A percentile compares a stretch with the other conserved stretches of the same genome.
Conservation (phyloP, 2,888 invertebrate genomes). For the Tenthredo amoena region DNA sequence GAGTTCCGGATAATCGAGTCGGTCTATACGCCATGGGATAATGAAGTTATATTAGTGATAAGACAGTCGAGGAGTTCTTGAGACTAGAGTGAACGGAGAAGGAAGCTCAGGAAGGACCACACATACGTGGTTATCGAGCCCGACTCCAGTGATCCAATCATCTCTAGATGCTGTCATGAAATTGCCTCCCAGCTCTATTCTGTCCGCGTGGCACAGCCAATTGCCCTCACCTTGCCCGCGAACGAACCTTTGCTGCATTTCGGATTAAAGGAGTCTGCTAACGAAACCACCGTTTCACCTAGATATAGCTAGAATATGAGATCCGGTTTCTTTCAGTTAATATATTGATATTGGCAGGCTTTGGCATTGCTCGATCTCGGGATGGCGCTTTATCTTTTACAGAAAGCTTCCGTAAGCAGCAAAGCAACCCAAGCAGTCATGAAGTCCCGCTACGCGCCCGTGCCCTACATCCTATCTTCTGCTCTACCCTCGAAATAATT, state of each 20-base stretch:
- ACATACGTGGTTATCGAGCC: constrained; percentile 69
- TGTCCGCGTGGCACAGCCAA: constrained; percentile 73
- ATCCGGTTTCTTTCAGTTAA: not conserved
- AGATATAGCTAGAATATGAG: not conserved
- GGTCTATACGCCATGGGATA: constrained; percentile 59
- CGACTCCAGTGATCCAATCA: constrained; percentile 74
- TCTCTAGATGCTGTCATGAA: constrained; percentile 75
- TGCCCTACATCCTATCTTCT: too few relatives aligned
- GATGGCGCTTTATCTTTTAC: not conserved
- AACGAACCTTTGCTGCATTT: constrained; percentile 72
- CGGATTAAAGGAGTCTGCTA: constrained; percentile 65
- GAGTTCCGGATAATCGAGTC: constrained; percentile 69
- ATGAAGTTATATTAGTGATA: constrained; percentile 71
- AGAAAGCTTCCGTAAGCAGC: not conserved
- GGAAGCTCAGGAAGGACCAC: constrained; percentile 50
- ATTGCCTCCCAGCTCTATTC: constrained; percentile 74
- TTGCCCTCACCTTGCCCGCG: constrained; percentile 65
- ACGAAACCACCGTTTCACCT: constrained; percentile 4
- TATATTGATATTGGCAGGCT: not conserved
- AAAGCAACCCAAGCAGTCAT: not conserved
- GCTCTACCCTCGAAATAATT: not conserved
- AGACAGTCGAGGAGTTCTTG: constrained; percentile 53
- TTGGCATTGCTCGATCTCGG: not conserved
- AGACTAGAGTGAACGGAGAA: constrained; percentile 40
- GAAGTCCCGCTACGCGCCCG: too few relatives aligned